phyloP scores from a whole-genome alignment of 2,888 invertebrate genomes.

The Cyaniris semiargus region DNA sequence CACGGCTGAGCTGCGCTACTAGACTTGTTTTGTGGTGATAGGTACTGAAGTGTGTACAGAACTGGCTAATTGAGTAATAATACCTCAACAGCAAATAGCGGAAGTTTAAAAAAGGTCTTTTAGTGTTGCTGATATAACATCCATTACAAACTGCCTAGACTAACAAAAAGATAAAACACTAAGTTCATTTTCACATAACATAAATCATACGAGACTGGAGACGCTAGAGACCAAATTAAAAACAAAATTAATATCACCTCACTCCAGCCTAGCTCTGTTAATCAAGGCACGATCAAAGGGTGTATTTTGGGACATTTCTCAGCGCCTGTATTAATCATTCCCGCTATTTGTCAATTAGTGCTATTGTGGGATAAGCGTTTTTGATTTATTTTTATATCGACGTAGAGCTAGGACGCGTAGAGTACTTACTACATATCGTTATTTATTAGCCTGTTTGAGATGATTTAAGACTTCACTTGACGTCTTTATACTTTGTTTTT shows the following conservation, averaged over 20 bases:
- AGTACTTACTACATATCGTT: constrained; percentile 22
- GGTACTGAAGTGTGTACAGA: no score
- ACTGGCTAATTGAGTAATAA: not conserved
- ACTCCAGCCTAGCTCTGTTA: constrained; percentile 66
- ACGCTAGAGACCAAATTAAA: constrained; percentile 68
- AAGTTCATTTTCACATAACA: constrained; percentile 49
- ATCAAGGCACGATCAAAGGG: constrained; percentile 76
- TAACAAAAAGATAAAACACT: not conserved
- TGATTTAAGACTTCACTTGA: constrained; percentile 25
- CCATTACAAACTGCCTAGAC: not conserved
- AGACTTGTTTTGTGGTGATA: no score
- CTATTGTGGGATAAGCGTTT: constrained; percentile 73
- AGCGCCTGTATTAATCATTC: constrained; percentile 76
- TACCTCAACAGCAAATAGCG: not conserved
- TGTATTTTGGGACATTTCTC: constrained; percentile 73
- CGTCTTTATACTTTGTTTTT: not conserved
- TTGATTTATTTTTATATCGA: constrained; percentile 69
- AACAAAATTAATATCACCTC: constrained; percentile 76
- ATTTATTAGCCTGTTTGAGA: constrained; percentile 25
- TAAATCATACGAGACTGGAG: constrained; percentile 62
- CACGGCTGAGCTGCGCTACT: no score
- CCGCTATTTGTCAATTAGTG: constrained; percentile 80
- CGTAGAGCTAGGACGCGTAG: constrained; percentile 40
- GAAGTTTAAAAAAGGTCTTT: not conserved
- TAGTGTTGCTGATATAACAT: not conserved